Conservation (phyloP, 2,113 vertebrate species). For the Psephotus haematonotus region DNA sequence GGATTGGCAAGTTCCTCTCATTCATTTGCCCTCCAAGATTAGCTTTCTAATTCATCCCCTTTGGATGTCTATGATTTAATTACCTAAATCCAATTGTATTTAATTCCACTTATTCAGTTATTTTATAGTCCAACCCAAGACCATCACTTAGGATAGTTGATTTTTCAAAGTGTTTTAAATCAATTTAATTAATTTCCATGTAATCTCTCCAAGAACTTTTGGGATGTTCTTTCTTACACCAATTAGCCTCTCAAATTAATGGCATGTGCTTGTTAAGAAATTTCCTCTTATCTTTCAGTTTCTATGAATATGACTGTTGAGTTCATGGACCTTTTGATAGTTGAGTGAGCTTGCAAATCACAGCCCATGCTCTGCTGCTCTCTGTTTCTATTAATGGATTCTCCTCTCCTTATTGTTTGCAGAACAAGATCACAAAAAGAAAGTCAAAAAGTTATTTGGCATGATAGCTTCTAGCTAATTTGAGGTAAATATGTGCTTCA, state of each 20-base stretch:
- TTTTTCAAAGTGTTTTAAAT: constrained; percentile 22
- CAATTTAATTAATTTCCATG: constrained; percentile 36
- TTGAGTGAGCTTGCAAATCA: background rate
- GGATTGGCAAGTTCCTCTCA: background rate
- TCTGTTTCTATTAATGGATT: background rate
- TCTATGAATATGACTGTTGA: background rate
- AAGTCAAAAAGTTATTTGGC: background rate
- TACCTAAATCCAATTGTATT: constrained; percentile 14
- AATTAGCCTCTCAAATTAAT: constrained; percentile 46
- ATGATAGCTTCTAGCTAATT: background rate
- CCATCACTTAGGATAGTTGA: background rate
- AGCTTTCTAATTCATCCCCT: constrained; percentile 2
- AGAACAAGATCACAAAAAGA: background rate
- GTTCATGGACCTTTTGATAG: background rate
- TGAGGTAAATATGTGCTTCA: background rate
- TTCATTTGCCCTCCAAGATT: background rate
- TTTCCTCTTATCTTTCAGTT: background rate
- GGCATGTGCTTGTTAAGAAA: background rate
- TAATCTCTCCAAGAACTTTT: constrained; percentile 18
- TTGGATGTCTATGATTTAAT: background rate
- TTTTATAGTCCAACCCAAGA: background rate
- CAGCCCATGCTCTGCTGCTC: background rate
- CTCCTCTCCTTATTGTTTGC: background rate
- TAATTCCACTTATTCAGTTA: constrained; percentile 32
- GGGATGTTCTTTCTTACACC: background rate